Evolutionary conservation across 2,113 vertebrate species (phyloP).

Genomic region (Melanocharis versteri): DNA sequence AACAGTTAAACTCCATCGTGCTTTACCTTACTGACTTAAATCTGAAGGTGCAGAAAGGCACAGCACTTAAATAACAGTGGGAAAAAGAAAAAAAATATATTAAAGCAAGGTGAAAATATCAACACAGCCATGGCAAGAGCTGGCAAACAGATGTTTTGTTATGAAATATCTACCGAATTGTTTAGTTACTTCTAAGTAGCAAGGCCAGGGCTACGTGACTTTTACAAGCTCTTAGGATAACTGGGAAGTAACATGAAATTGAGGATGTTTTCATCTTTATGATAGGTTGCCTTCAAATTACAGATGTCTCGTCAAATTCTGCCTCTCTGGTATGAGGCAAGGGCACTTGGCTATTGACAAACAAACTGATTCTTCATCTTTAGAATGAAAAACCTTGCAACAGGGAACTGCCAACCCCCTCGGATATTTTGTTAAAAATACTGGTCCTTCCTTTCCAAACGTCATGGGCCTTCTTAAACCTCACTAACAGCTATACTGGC

Average conservation of each 20-base stretch:
- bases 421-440: neutral
- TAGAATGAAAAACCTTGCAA: neutral
- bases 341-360: neutral
- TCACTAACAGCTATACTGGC: neutral
- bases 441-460: neutral
- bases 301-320: neutral
- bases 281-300: neutral
- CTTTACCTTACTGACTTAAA: neutral
- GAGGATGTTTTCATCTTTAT: neutral
- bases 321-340: neutral
- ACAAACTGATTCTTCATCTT: neutral
- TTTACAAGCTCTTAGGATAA: neutral
- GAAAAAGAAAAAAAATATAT: neutral
- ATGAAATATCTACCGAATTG: neutral
- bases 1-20: neutral
- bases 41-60: neutral
- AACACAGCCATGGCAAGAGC: neutral
- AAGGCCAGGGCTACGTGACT: neutral
- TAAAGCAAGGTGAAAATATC: neutral
- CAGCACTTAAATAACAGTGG: neutral
- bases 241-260: neutral
- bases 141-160: neutral
- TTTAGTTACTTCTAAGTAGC: neutral
- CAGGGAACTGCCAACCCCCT: neutral
- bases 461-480: fast-evolving